Percentiles rank a stretch among this genome's conserved stretches.
These are phyloP conservation scores for Antheraea assamensis DNA, from an alignment of 2,888 invertebrate species.

Conservation along the genomic window DNA sequence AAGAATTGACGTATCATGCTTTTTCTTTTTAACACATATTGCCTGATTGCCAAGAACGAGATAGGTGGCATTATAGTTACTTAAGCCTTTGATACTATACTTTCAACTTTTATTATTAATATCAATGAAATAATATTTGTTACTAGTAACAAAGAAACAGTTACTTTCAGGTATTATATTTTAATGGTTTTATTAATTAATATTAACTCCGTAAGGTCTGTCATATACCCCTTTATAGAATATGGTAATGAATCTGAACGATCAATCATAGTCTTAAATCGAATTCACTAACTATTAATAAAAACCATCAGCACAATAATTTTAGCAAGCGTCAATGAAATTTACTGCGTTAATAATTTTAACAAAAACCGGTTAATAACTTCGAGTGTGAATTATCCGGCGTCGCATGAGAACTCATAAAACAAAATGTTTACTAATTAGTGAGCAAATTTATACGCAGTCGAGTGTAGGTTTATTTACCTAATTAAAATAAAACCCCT, in stretches of 20 bases:
- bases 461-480: slow-evolving; percentile 24
- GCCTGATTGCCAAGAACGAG: too few species aligned
- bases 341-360: background rate
- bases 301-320: background rate
- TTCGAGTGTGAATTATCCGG: slow-evolving; percentile 10
- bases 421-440: slow-evolving; percentile 26
- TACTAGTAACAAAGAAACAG: background rate
- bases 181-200: background rate
- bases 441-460: slow-evolving; percentile 20
- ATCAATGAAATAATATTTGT: background rate
- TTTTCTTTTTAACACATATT: too few species aligned
- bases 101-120: too few species aligned
- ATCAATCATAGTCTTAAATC: background rate
- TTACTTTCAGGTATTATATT: background rate
- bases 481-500: slow-evolving; percentile 30
- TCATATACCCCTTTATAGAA: background rate
- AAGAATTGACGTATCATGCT: too few species aligned
- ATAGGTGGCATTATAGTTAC: too few species aligned
- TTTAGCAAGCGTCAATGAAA: background rate
- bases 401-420: slow-evolving; percentile 14
- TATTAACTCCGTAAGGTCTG: background rate
- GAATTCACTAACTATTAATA: background rate
- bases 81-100: too few species aligned
- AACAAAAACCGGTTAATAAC: slow-evolving; percentile 11
- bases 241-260: background rate